A percentile compares a stretch with the other conserved stretches of the same genome.
These are phyloP conservation scores for Drosophila nigrodunni DNA, from an alignment of 1,140 invertebrate species.

Conservation along the genomic window DNA sequence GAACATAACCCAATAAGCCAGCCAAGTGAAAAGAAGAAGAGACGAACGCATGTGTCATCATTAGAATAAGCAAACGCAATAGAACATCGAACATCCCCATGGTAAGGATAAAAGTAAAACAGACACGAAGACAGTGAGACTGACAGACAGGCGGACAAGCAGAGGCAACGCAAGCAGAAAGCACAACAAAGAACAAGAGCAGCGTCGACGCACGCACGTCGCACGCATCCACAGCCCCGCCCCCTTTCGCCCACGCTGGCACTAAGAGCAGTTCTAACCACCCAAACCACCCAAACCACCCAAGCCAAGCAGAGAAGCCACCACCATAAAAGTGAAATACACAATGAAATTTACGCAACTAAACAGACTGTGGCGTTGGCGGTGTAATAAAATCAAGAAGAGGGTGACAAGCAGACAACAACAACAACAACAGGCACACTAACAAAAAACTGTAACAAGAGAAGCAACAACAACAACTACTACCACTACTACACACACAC, in stretches of 20 bases:
- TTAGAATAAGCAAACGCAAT: slow-evolving; percentile 67
- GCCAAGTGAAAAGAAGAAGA: slow-evolving; percentile 7
- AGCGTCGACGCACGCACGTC: slow-evolving; percentile 60
- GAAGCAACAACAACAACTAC: slow-evolving; percentile 45
- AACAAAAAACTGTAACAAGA: slow-evolving; percentile 48
- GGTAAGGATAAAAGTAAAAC: slow-evolving; percentile 52
- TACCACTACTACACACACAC: slow-evolving; percentile 24
- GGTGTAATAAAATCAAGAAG: slow-evolving; percentile 79
- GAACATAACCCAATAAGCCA: slow-evolving; percentile 51
- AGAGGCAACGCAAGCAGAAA: slow-evolving; percentile 60
- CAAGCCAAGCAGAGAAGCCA: slow-evolving; percentile 45
- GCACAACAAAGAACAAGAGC: slow-evolving; percentile 71
- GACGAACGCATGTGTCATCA: slow-evolving; percentile 78
- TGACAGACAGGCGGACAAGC: slow-evolving; percentile 7
- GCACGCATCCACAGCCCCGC: slow-evolving; percentile 30
- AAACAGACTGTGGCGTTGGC: slow-evolving; percentile 76
- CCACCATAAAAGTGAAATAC: slow-evolving; percentile 81
- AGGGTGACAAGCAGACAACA: slow-evolving; percentile 77
- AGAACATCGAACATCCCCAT: slow-evolving; percentile 50
- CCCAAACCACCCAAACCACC: slow-evolving; percentile 32
- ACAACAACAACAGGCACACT: slow-evolving; percentile 39
- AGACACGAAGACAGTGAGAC: slow-evolving; percentile 10
- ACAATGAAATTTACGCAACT: slow-evolving; percentile 82
- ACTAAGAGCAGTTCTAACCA: slow-evolving; percentile 21
- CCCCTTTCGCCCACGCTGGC: not conserved